Percentiles rank a stretch among this genome's conserved stretches.
Evolutionary conservation across 1,140 invertebrate species (phyloP).

Genomic region (silkworm (Bombyx mori)): ASM3026992v2 NC_085110.1:12606501-12607000

Average conservation of each 20-base stretch:
- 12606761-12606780: constrained; percentile 56
- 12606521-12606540: constrained; percentile 2
- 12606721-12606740: constrained; percentile 66
- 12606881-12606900: too few species aligned
- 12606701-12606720: constrained; percentile 66
- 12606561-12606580: too few species aligned
- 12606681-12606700: constrained; percentile 70
- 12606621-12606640: constrained; percentile 64
- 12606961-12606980: too few species aligned
- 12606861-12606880: constrained; percentile 53
- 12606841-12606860: constrained; percentile 18
- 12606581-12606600: constrained; percentile 7
- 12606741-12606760: constrained; percentile 53
- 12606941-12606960: too few species aligned
- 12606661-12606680: constrained; percentile 70
- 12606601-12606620: constrained; percentile 42
- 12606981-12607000: too few species aligned
- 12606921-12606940: too few species aligned
- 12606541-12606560: constrained; percentile 14
- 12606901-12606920: too few species aligned
- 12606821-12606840: too few species aligned
- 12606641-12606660: constrained; percentile 60
- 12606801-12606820: too few species aligned
- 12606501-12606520: neutral
- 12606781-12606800: constrained; percentile 66